Conservation (phyloP, 2,797 vertebrate species). For the Eupleurogrammus muticus region DNA sequence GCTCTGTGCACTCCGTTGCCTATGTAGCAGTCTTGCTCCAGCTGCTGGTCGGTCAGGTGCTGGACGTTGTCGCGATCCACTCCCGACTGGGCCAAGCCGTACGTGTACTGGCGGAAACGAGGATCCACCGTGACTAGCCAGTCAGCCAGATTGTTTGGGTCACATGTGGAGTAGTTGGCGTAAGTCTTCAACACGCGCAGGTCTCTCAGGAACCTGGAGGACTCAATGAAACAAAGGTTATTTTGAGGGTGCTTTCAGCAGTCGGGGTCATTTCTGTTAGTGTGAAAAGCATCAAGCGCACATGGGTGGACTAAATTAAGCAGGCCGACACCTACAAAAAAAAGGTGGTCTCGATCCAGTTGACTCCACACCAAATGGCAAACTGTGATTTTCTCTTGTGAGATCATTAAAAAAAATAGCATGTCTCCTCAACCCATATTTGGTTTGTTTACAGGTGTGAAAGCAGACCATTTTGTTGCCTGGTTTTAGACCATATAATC, state of each 20-base stretch:
- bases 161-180: constrained; percentile 95
- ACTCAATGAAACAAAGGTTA: neutral
- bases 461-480: too few species aligned
- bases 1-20: constrained; percentile 90
- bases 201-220: constrained; percentile 91
- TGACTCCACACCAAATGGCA: too few species aligned
- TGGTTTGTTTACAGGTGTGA: too few species aligned
- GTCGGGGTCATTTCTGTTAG: too few species aligned
- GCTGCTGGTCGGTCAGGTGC: constrained; percentile 92
- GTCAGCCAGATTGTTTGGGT: constrained; percentile 96
- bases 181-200: constrained; percentile 95
- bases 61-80: constrained; percentile 89
- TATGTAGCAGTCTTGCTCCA: constrained; percentile 90
- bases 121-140: constrained; percentile 93
- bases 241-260: neutral
- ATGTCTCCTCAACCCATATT: too few species aligned
- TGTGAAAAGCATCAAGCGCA: too few species aligned
- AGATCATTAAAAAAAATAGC: too few species aligned
- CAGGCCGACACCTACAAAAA: too few species aligned
- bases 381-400: too few species aligned
- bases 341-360: too few species aligned
- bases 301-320: too few species aligned
- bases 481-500: too few species aligned
- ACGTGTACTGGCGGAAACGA: constrained; percentile 96
- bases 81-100: constrained; percentile 91